A percentile compares a stretch with the other conserved stretches of the same genome.
Evolutionary conservation across 1,140 invertebrate species (phyloP).

Genomic region (Macrobrachium nipponense): DNA sequence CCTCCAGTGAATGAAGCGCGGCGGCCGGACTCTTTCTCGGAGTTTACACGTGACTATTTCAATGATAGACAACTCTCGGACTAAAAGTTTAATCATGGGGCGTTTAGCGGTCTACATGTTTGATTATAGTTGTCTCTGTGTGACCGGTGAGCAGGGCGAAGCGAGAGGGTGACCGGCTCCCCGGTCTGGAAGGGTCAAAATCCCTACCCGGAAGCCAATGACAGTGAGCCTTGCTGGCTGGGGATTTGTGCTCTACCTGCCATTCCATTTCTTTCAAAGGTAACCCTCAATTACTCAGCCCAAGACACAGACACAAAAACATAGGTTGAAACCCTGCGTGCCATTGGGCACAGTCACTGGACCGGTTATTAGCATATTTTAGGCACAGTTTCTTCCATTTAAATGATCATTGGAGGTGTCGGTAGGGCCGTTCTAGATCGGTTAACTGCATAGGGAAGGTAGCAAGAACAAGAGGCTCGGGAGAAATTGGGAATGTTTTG

Average conservation of each 20-base stretch:
- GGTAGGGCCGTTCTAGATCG: slow-evolving; percentile 38
- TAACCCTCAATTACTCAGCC: slow-evolving; percentile 49
- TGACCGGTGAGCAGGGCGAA: slow-evolving; percentile 38
- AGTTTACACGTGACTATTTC: slow-evolving; percentile 31
- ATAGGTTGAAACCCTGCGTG: slow-evolving; percentile 42
- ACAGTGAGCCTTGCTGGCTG: not conserved
- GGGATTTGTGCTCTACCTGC: not conserved
- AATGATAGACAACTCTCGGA: slow-evolving; percentile 50
- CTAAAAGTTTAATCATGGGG: slow-evolving; percentile 55
- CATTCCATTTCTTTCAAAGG: slow-evolving; percentile 8
- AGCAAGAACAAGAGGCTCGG: slow-evolving; percentile 41
- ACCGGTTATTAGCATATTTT: slow-evolving; percentile 62
- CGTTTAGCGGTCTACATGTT: slow-evolving; percentile 58
- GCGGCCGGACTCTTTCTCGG: too few relatives aligned
- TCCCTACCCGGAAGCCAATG: not conserved
- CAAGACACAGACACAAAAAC: slow-evolving; percentile 51
- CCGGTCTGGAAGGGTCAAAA: slow-evolving; percentile 21
- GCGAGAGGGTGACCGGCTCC: slow-evolving; percentile 3
- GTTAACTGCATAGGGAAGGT: slow-evolving; percentile 57
- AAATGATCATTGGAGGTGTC: slow-evolving; percentile 51
- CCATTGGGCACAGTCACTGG: slow-evolving; percentile 54
- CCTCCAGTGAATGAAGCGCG: slow-evolving; percentile 34
- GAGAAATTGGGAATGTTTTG: slow-evolving; percentile 50
- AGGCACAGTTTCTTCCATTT: slow-evolving; percentile 57
- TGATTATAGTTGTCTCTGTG: slow-evolving; percentile 61